phyloP scores from a whole-genome alignment of 2,113 vertebrate species.

The Ceyx cyanopectus region DNA sequence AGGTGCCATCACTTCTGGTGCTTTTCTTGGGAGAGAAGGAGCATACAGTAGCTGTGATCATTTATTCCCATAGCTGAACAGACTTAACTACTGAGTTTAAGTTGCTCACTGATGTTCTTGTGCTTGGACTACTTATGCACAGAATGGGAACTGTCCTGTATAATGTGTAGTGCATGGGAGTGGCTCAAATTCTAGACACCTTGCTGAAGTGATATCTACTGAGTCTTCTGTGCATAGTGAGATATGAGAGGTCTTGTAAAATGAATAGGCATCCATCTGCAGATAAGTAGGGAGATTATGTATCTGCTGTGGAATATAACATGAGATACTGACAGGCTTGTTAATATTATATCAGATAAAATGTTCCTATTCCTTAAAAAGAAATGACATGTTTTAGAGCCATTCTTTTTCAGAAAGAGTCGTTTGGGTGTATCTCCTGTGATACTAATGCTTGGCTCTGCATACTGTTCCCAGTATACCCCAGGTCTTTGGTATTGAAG shows the following conservation, averaged over 20 bases:
- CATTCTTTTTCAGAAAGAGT: not conserved
- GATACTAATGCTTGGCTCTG: not conserved
- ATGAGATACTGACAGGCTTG: not conserved
- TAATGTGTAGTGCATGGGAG: not conserved
- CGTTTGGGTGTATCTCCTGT: not conserved
- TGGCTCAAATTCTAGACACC: not conserved
- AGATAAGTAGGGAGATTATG: not conserved
- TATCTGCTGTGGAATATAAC: not conserved
- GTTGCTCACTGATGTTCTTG: not conserved
- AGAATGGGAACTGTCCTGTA: not conserved
- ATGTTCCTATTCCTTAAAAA: not conserved
- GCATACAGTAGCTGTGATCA: not conserved
- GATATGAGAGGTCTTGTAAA: not conserved
- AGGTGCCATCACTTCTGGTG: not conserved
- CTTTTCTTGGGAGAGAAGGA: not conserved
- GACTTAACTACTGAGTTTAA: not conserved
- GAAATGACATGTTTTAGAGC: not conserved
- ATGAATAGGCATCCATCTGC: not conserved
- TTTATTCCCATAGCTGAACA: not conserved
- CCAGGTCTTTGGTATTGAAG: not conserved
- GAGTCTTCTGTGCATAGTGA: not conserved
- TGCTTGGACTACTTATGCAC: not conserved
- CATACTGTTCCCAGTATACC: not conserved
- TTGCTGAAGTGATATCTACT: not conserved
- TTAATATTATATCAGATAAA: slow-evolving; percentile 5